Conservation (phyloP, 30 jellyfish, hydroid and myxozoan genomes). For the Aurelia sp. region DNA sequence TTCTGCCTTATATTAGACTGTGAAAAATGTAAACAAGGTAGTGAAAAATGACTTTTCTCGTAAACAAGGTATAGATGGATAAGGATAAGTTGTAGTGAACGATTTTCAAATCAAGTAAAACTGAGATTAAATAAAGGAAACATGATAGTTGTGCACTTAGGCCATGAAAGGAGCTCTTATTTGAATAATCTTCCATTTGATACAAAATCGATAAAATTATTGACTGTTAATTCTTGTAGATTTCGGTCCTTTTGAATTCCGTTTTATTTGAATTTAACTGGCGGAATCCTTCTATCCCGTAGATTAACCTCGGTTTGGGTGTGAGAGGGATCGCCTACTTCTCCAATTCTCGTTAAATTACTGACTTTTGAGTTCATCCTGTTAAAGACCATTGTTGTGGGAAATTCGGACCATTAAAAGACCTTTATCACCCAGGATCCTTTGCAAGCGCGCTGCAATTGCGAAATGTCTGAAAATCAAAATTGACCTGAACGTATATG, state of each 20-base stretch:
- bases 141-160: background rate
- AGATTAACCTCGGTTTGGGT: constrained; percentile 11
- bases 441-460: no score
- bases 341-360: background rate
- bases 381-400: background rate
- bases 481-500: no score
- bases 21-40: no score
- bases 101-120: constrained; percentile 16
- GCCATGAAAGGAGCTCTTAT: constrained; percentile 7
- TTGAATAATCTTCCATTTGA: constrained; percentile 32
- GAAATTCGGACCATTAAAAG: no score
- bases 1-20: no score
- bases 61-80: no score
- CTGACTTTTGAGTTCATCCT: background rate
- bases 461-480: no score
- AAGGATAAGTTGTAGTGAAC: background rate
- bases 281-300: background rate
- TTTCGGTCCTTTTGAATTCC: constrained; percentile 11
- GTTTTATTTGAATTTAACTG: constrained; percentile 4
- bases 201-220: constrained; percentile 50
- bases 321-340: background rate
- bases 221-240: constrained; percentile 25
- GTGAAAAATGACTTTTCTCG: no score
- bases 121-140: constrained; percentile 10
- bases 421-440: no score